Conservation (phyloP, 2,797 vertebrate species). For the Parauchenoglanis punctatus region DNA sequence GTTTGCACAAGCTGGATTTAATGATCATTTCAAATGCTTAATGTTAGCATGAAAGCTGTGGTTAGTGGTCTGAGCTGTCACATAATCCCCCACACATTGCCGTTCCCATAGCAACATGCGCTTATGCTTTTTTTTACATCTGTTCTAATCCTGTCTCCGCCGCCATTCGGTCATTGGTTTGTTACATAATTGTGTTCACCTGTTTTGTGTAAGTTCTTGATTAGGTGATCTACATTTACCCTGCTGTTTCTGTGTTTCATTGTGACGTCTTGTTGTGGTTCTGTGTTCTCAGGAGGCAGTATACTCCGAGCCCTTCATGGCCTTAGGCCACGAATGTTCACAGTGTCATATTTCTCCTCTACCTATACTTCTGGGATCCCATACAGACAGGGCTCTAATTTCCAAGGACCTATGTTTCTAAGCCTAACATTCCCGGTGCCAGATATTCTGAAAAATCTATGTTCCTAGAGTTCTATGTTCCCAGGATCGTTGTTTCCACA, state of each 20-base stretch:
- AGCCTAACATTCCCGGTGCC: background rate
- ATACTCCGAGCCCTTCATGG: background rate
- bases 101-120: background rate
- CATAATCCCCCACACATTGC: background rate
- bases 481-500: background rate
- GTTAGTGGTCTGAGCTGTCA: background rate
- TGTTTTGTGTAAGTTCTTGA: background rate
- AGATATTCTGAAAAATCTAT: background rate
- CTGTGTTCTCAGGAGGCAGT: background rate
- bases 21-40: background rate
- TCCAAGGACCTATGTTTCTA: background rate
- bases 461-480: background rate
- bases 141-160: background rate
- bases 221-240: background rate
- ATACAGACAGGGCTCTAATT: background rate
- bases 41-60: background rate
- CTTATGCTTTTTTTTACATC: background rate
- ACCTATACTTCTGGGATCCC: background rate
- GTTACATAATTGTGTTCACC: background rate
- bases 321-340: background rate
- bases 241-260: background rate
- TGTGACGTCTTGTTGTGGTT: background rate
- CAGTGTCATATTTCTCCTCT: background rate
- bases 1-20: background rate
- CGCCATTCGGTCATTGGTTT: background rate